A percentile compares a stretch with the other conserved stretches of the same genome.
Evolutionary conservation across 2,888 invertebrate genomes (phyloP).

Genomic region (Dinocampus coccinellae): DNA sequence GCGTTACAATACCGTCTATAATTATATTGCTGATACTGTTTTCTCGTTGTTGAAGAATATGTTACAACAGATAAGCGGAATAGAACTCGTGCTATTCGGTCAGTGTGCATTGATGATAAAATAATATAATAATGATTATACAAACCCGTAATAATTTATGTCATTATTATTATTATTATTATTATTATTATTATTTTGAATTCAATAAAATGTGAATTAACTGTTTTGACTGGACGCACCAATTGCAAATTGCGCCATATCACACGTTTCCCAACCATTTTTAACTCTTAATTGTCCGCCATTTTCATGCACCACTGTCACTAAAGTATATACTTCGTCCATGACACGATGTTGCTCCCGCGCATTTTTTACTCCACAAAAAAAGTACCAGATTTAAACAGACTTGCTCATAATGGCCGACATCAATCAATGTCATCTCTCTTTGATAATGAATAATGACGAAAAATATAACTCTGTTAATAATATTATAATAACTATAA

Average conservation of each 20-base stretch:
- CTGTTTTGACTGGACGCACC: background rate
- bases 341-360: constrained; percentile 14
- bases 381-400: no score
- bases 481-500: no score
- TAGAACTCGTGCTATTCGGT: background rate
- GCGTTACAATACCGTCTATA: constrained; percentile 56
- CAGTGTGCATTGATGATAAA: background rate
- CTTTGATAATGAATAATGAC: no score
- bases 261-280: background rate
- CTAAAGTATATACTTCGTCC: background rate
- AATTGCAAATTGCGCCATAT: background rate
- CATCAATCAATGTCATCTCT: constrained; percentile 19
- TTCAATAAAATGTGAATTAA: no score
- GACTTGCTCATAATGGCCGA: background rate
- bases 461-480: no score
- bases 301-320: constrained; percentile 15
- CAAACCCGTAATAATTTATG: no score
- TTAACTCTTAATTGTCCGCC: background rate
- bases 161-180: no score
- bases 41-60: constrained; percentile 3
- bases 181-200: no score
- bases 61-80: constrained; percentile 16
- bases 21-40: constrained; percentile 55
- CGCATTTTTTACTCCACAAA: constrained; percentile 1
- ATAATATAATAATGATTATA: no score